A percentile compares a stretch with the other conserved stretches of the same genome.
phyloP scores from a whole-genome alignment of 2,113 vertebrate genomes.

The Fregetta grallaria region DNA sequence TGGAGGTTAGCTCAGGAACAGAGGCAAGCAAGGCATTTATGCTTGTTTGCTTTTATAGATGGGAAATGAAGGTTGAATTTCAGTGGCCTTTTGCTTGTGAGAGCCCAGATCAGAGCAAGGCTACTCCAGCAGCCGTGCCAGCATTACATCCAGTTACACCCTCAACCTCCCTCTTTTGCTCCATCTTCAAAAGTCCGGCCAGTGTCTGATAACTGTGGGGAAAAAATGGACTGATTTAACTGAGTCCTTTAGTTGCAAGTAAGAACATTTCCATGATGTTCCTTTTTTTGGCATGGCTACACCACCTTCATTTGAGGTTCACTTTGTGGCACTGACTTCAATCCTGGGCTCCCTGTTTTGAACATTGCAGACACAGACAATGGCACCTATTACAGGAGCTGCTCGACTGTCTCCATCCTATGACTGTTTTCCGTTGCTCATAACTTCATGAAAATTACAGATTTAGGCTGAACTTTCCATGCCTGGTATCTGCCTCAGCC shows the following conservation, averaged over 20 bases:
- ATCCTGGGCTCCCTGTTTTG: not conserved
- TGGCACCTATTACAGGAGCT: not conserved
- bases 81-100: not conserved
- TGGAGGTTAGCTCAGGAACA: not conserved
- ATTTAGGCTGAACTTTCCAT: not conserved
- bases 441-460: not conserved
- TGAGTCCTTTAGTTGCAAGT: not conserved
- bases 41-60: not conserved
- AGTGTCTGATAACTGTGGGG: not conserved
- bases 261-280: not conserved
- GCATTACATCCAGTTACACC: not conserved
- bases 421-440: not conserved
- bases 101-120: not conserved
- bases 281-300: not conserved
- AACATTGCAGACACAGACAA: not conserved
- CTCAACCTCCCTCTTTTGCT: not conserved
- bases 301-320: not conserved
- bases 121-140: rapidly evolving
- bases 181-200: not conserved
- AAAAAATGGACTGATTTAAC: not conserved
- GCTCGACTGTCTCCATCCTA: not conserved
- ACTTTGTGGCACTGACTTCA: not conserved
- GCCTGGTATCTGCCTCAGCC: not conserved
- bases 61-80: not conserved
- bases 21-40: not conserved